A percentile compares a stretch with the other conserved stretches of the same genome.
phyloP scores from a whole-genome alignment of 1,140 invertebrate genomes.

The Holcopasites calliopsidis region DNA sequence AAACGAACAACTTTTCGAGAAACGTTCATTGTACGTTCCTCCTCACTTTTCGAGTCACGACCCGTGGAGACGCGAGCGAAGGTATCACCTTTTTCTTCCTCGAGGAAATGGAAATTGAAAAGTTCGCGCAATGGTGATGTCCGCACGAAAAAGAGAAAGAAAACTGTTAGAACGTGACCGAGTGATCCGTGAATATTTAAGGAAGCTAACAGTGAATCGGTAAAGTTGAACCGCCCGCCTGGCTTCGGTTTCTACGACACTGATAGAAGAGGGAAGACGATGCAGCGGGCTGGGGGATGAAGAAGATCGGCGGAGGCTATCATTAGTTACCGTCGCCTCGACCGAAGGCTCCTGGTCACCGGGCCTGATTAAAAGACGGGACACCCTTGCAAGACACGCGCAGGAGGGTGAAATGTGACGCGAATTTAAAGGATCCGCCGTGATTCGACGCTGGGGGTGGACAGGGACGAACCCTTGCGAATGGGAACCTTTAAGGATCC shows the following conservation, averaged over 20 bases:
- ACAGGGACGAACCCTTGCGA: constrained; percentile 74
- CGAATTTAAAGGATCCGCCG: constrained; percentile 77
- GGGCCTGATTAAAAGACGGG: constrained; percentile 76
- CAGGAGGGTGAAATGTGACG: constrained; percentile 74
- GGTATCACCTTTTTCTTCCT: background rate
- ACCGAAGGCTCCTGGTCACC: constrained; percentile 72
- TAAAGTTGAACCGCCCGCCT: too few relatives aligned
- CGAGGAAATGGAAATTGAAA: constrained; percentile 10
- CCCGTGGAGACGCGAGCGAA: background rate
- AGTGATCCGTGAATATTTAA: too few relatives aligned
- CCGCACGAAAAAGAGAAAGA: too few relatives aligned
- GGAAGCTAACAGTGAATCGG: too few relatives aligned
- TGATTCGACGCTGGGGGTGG: constrained; percentile 74
- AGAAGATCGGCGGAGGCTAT: constrained; percentile 65
- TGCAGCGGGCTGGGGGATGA: constrained; percentile 31
- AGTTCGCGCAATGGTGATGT: background rate
- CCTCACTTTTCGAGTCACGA: constrained; percentile 22
- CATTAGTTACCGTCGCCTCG: constrained; percentile 76
- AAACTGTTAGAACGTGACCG: too few relatives aligned
- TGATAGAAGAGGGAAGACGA: constrained; percentile 48
- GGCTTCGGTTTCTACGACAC: constrained; percentile 24
- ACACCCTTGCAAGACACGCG: constrained; percentile 53
- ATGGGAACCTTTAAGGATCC: constrained; percentile 73
- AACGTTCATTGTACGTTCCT: constrained; percentile 27
- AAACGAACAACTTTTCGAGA: constrained; percentile 59